Evolutionary conservation across 1,140 invertebrate species (phyloP), one percentile per base, ranked within the genome.

Genomic region (Drosophila micromelanica): DNA sequence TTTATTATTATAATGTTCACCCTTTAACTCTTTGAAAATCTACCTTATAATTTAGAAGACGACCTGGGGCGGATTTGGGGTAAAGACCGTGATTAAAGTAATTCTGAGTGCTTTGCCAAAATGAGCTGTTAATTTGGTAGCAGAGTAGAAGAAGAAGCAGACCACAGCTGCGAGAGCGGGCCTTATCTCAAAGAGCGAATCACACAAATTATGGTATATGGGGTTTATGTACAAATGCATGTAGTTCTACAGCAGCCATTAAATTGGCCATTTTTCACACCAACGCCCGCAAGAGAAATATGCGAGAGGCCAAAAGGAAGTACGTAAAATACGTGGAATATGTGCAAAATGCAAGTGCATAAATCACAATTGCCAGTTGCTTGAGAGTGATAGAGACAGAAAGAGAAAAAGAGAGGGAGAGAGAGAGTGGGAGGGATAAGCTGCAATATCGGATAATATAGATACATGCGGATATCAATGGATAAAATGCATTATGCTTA

Each of bases 201-300:
- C 69, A 12, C 52, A 69, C 46, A 76, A 68, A 76, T 76, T 73
- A 56, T 60, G 3, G 4, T 45, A 45, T 32, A 45, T 40, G 15
- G 17, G 37, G 8, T 35, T 35, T 27, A 23, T 38, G 11, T 38
- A 20, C 8, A 1, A 12, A 12, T 23, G 37, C n/a, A 13, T 20
- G 38, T 12, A 73, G 46, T 74, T 69, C 40, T 51, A 55, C 35
- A 59, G 55, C 49, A 60, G 38, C 55, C 72, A 75, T 71, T 71
- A 78, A 75, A 61, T 70, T 75, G 60, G 42, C 49, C 59, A 77
- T 73, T 74, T 73, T 63, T 77, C 74, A 63, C 65, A 68, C 64
- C 40, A 38, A 56, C 67, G 49, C 61, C 61, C 32, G 30, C 54
- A 56, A 68, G 17, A 57, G 20, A 37, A 20, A 37, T 17, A 9